phyloP scores from a whole-genome alignment of 2,113 vertebrate species.

The Todiramphus chloris region DNA sequence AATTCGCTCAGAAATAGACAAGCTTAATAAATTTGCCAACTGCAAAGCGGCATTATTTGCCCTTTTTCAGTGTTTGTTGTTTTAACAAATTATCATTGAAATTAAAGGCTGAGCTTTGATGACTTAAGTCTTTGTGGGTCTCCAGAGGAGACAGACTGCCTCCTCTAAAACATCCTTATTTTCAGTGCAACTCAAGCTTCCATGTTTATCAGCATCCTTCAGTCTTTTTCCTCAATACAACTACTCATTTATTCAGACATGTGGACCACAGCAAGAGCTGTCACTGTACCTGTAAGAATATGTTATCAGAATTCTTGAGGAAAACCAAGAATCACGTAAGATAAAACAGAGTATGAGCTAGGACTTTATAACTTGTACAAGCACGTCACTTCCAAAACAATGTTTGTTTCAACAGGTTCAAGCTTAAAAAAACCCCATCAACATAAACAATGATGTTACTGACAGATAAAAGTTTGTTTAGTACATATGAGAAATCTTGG shows the following conservation, averaged over 20 bases:
- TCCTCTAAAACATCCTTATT: background rate
- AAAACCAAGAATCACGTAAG: background rate
- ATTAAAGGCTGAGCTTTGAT: background rate
- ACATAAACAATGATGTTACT: background rate
- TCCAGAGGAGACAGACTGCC: background rate
- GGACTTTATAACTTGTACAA: background rate
- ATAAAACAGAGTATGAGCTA: background rate
- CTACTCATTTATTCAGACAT: background rate
- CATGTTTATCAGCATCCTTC: background rate
- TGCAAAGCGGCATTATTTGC: background rate
- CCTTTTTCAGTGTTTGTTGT: background rate
- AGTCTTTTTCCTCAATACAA: background rate
- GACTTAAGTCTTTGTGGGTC: background rate
- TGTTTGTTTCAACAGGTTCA: background rate
- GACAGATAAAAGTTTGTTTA: background rate
- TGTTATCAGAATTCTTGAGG: background rate
- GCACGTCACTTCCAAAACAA: background rate
- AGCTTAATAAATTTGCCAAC: slow-evolving; percentile 1
- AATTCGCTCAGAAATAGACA: slow-evolving; percentile 12
- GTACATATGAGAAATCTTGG: background rate
- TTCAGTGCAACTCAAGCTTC: background rate
- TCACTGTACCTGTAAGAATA: background rate
- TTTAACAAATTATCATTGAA: background rate
- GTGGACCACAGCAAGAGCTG: background rate
- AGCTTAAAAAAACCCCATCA: background rate